Percentiles rank a stretch among this genome's conserved stretches.
phyloP scores from a whole-genome alignment of 2,797 vertebrate species.

The Spheniscus humboldti region DNA sequence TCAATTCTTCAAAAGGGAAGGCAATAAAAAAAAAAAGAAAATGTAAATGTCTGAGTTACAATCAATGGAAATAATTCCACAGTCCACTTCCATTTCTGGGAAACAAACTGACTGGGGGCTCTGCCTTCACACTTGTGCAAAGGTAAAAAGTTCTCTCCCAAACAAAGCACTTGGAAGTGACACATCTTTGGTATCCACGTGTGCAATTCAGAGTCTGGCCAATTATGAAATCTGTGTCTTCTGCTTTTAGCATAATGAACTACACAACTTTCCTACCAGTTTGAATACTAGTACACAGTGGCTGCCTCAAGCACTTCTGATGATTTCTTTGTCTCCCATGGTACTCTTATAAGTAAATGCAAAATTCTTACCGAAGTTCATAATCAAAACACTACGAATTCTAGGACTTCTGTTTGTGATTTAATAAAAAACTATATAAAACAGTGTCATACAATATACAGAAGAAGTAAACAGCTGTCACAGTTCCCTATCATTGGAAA shows the following conservation, averaged over 20 bases:
- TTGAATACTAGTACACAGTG: not conserved
- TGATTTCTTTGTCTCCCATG: not conserved
- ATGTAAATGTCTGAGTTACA: slow-evolving; percentile 61
- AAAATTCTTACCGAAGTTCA: not conserved
- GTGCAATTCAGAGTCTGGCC: not conserved
- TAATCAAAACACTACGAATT: not conserved
- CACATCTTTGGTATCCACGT: not conserved
- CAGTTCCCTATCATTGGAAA: not conserved
- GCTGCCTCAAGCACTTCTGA: not conserved
- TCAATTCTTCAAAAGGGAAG: slow-evolving; percentile 72
- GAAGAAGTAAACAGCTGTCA: not conserved
- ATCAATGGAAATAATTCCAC: slow-evolving; percentile 57
- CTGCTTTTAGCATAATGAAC: not conserved
- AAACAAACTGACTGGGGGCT: not conserved
- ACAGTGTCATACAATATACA: not conserved
- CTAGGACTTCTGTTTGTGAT: not conserved
- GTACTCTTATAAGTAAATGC: not conserved
- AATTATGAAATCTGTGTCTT: not conserved
- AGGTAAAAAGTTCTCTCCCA: not conserved
- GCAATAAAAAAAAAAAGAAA: slow-evolving; percentile 27
- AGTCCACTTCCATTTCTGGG: not conserved
- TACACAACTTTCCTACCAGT: not conserved
- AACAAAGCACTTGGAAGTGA: not conserved
- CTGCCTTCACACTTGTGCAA: not conserved
- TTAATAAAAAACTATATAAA: not conserved